Conservation (phyloP, 2,113 vertebrate genomes). For the Dinomys branickii region DNA sequence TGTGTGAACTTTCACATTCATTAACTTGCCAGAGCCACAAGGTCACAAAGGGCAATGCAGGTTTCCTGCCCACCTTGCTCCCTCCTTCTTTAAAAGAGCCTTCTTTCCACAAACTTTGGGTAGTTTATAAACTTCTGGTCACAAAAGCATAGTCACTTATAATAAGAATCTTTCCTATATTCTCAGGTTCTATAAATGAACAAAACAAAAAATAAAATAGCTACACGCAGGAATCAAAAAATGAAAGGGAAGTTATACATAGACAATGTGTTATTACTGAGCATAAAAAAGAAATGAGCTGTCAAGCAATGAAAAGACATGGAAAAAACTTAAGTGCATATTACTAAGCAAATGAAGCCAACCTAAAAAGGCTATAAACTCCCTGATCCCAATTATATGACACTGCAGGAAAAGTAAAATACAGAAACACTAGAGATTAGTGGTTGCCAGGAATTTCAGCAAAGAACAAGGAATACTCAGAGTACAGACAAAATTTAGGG, state of each 20-base stretch:
- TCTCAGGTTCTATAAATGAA: not conserved
- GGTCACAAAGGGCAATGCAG: too few species aligned
- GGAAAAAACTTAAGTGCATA: not conserved
- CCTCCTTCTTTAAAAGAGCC: not conserved
- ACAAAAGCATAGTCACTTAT: not conserved
- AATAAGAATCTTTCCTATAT: not conserved
- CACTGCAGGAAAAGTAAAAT: not conserved
- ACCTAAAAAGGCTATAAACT: not conserved
- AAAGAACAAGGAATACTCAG: not conserved
- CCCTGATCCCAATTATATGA: not conserved
- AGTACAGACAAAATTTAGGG: not conserved
- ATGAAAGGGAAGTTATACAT: not conserved
- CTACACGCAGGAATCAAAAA: not conserved
- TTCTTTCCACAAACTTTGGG: not conserved
- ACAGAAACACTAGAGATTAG: not conserved
- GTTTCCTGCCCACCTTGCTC: not conserved
- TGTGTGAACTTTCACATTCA: not conserved
- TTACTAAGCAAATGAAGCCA: not conserved
- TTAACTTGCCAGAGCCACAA: not conserved
- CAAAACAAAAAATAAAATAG: conserved; percentile 13
- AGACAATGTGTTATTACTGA: not conserved
- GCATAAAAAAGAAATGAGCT: not conserved
- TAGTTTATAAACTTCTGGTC: not conserved
- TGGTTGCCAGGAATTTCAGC: not conserved
- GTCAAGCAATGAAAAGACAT: not conserved